phyloP scores from a whole-genome alignment of 2,797 vertebrate genomes.

The Poeciliopsis turneri region DNA sequence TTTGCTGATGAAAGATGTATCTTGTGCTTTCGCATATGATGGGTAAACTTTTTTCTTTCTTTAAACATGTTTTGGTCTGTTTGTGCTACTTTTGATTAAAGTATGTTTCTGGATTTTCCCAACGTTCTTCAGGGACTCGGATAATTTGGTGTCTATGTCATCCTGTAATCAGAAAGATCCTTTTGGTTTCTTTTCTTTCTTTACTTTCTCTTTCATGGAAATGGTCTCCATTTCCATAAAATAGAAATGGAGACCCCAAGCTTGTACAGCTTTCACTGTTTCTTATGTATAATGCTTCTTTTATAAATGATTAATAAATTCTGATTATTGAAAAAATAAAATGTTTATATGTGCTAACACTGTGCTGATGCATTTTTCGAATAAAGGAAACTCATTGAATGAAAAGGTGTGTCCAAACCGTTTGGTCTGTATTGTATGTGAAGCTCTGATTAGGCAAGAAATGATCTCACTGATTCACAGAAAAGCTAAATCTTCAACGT shows the following conservation, averaged over 20 bases:
- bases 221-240: not conserved
- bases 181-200: slow-evolving; percentile 1
- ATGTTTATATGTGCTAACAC: not conserved
- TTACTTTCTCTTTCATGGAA: not conserved
- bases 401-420: too few relatives aligned
- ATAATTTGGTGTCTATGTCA: not conserved
- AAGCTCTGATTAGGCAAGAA: not conserved
- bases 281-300: not conserved
- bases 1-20: not conserved
- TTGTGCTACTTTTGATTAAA: not conserved
- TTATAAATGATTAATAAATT: not conserved
- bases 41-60: not conserved
- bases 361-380: not conserved
- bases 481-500: not conserved
- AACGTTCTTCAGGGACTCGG: too few relatives aligned
- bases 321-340: not conserved
- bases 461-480: not conserved
- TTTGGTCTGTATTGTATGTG: too few relatives aligned
- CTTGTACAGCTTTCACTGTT: not conserved
- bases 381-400: too few relatives aligned
- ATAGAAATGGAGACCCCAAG: not conserved
- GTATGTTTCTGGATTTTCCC: not conserved
- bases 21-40: not conserved
- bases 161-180: not conserved
- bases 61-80: not conserved